Base-by-base conservation (phyloP, 2,888 invertebrate genomes). In the Epsilonema sp. region DNA sequence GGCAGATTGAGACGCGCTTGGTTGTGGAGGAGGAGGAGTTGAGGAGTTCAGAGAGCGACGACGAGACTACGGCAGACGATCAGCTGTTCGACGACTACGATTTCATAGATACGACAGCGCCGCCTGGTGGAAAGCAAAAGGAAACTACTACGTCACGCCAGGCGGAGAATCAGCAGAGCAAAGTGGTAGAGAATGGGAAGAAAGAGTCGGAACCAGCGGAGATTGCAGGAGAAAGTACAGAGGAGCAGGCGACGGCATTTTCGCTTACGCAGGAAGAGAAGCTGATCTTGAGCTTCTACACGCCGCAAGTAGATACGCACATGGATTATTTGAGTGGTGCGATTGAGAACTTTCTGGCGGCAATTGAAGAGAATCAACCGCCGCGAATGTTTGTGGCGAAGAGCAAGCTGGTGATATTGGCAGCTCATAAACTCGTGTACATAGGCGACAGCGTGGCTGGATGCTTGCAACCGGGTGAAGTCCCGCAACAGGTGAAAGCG, bases 381-480 rank as follows among this genome's bases (percentile, higher is more conserved):
- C 90, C 92, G 0, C 83, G 84, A 67, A 80, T 70, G 44, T 89
- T 89, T 67, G 78, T 90, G 45, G 84, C 85, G 16, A 83, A 87
- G 65, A 83, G 85, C 45, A 90, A 90, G 67, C 86, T 86, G 67
- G 86, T 92, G 11, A 83, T 90, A 31, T 74, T 92, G 43, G 83
- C 83, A 64, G 89, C 87, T 24, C 89, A 90, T 64, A 79, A 87
- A 65, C 74, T 92, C 61, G 84, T 92, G 21, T 82, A 84, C 64
- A 87, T 89, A 51, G 89, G 89, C 44, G 90, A 92, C 70, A 85
- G 82, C 43, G 81, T 90, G 25, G 80, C 86, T 65, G 77, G 83
- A 58, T 85, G 85, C 66, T 75, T 86, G 16, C 38, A 23, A 19
- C 13, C 21, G 13, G 4, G 13, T 3, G 21, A 11, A 24, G 5